A percentile compares a stretch with the other conserved stretches of the same genome.
These are phyloP conservation scores for Hoplostethus mediterraneus DNA, from an alignment of 2,797 vertebrate genomes.

Conservation along the genomic window DNA sequence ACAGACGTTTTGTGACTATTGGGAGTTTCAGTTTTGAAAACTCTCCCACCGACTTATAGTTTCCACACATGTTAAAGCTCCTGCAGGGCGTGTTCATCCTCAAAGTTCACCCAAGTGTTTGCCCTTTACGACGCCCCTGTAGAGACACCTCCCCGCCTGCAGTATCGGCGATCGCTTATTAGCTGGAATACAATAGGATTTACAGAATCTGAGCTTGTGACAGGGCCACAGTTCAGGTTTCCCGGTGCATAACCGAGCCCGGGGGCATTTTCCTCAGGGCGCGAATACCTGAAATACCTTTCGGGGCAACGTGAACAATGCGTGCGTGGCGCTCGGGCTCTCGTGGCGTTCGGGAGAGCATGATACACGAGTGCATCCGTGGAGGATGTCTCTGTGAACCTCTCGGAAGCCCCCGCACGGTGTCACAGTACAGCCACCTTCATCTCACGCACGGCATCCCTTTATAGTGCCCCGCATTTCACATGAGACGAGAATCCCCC, in stretches of 20 bases:
- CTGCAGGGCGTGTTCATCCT: slow-evolving; percentile 2
- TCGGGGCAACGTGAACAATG: slow-evolving; percentile 32
- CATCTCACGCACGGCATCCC: slow-evolving; percentile 28
- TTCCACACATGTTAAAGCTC: slow-evolving; percentile 1
- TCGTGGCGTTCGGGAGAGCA: slow-evolving; percentile 32
- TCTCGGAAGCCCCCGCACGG: slow-evolving; percentile 37
- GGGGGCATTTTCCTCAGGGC: slow-evolving; percentile 32
- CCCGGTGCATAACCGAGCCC: slow-evolving; percentile 16
- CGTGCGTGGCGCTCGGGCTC: not conserved
- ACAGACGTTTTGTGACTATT: slow-evolving; percentile 19
- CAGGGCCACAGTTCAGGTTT: slow-evolving; percentile 7
- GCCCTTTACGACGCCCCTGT: not conserved
- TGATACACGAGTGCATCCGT: slow-evolving; percentile 24
- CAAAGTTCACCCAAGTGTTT: slow-evolving; percentile 1
- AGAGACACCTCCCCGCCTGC: slow-evolving; percentile 8
- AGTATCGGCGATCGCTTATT: not conserved
- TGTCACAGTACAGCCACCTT: slow-evolving; percentile 41
- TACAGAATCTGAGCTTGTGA: not conserved
- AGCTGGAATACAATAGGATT: slow-evolving; percentile 1
- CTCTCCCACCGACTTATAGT: not conserved
- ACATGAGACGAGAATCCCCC: slow-evolving; percentile 23
- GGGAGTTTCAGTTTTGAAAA: slow-evolving; percentile 18
- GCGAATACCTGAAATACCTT: slow-evolving; percentile 44
- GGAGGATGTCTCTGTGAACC: slow-evolving; percentile 39
- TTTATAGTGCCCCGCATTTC: slow-evolving; percentile 36